Evolutionary conservation across 2,888 invertebrate genomes (phyloP).

Genomic region (Crocallis elinguaria): DNA sequence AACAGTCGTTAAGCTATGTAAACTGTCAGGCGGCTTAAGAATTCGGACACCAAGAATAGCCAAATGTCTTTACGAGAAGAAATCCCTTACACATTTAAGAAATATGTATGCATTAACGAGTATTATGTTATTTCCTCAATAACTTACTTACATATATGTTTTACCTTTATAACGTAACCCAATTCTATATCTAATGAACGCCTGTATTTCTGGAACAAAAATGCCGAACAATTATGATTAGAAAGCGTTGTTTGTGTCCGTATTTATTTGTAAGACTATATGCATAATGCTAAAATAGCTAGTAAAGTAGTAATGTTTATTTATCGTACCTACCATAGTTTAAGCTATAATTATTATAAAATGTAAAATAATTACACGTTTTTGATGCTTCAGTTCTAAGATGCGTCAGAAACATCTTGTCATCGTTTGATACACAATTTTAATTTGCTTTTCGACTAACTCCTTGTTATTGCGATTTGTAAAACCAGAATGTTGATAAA

Average conservation of each 20-base stretch:
- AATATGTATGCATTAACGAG: slow-evolving; percentile 11
- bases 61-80: too few relatives aligned
- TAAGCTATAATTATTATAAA: slow-evolving; percentile 51
- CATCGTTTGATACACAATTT: slow-evolving; percentile 79
- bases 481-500: slow-evolving; percentile 32
- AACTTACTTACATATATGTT: slow-evolving; percentile 10
- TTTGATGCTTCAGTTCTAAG: slow-evolving; percentile 76
- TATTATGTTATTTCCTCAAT: background rate
- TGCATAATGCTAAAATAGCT: slow-evolving; percentile 70
- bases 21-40: too few relatives aligned
- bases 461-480: slow-evolving; percentile 18
- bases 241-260: slow-evolving; percentile 51
- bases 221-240: slow-evolving; percentile 33
- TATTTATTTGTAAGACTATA: slow-evolving; percentile 59
- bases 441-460: slow-evolving; percentile 58
- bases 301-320: slow-evolving; percentile 55
- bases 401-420: slow-evolving; percentile 59
- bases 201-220: slow-evolving; percentile 48
- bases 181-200: slow-evolving; percentile 47
- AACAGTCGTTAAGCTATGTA: too few relatives aligned
- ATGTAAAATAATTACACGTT: slow-evolving; percentile 55
- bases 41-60: too few relatives aligned
- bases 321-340: slow-evolving; percentile 65
- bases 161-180: slow-evolving; percentile 36
- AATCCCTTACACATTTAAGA: background rate